Evolutionary conservation across 2,888 invertebrate species (phyloP), one percentile per base, ranked within the genome.

Genomic region (Athalia circularis): DNA sequence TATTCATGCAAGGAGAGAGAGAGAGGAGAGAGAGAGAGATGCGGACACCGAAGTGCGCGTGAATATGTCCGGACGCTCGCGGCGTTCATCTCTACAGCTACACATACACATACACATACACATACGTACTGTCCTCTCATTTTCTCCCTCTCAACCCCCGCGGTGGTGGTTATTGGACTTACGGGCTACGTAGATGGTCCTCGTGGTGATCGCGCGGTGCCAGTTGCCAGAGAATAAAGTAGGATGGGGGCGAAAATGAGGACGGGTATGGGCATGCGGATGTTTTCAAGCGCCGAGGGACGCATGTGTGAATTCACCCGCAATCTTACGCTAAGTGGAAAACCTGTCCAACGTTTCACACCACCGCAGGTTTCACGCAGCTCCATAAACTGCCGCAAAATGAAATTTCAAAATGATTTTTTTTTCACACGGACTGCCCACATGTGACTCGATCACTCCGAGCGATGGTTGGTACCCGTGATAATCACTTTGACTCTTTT

Each of bases 291-390:
- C 70, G 70, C 47, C 70, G 70, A 70, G 74, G 74, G 74, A 75
- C 74, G 62, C 74, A 75, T 75, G 74, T 75, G 74, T 75, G 74
- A 75, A 75, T 75, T 75, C 74, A 50, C 50, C 74, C 62, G 74
- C 74, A 75, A 75, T 75, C 74, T 75, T 75, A 75, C 62, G 62
- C 74, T 75, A 75, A 75, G 74, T 75, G 74, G 62, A 75, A 75
- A 75, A 75, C 74, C 74, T 75, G 74, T 75, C 74, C 74, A 50
- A 62, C 74, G 29, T 75, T 75, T 75, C 74, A 75, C 61, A 57
- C 57, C 59, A 29, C 50, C 50, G 29, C 48, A 48, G 62, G 3
- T 61, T 5, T 3, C 61, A 48, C 62, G 15, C 43, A 29, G 48
- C 48, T 47, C 59, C 43, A 57, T 59, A 57, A 29, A 29, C 29